Evolutionary conservation across 2,113 vertebrate species (phyloP), one percentile per base, ranked within the genome.

Genomic region (Campylorhamphus procurvoides): DNA sequence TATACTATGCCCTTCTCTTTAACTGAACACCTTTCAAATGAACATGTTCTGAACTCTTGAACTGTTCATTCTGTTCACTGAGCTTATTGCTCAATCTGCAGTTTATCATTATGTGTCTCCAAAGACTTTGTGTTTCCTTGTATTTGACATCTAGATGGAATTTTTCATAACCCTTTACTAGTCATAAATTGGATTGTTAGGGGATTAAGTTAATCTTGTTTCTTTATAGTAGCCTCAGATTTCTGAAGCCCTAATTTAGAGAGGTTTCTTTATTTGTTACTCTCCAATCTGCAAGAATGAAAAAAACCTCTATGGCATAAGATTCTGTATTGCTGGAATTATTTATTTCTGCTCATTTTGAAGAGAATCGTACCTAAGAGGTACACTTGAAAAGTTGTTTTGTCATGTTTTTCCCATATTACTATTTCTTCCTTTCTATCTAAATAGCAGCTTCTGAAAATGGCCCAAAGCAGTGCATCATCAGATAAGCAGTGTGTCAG

Each of bases 21-120:
- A 97, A 96, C 97, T 75, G 97, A 98, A 93, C 97, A 97, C 98
- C 98, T 98, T 97, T 97, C 96, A 91, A 94, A 95, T 75, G 76
- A 97, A 92, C 97, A 74, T n/a, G 95, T 84, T 96, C 96, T 98
- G 98, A 98, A 98, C 98, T 98, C 98, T 97, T 98, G 98, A 98
- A 98, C 98, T 76, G 90, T 91, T 96, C 96, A 92, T 96, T 98
- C 97, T 94, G 92, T 96, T 96, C 97, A 50, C 95, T 27, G 78
- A 79, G 96, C 96, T 95, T 94, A 96, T 93, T 93, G 97, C 97
- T 85, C 97, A 82, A 93, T 97, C 97, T 95, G 93, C 96, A 97
- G 96, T 98, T 98, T 96, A 98, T 98, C 98, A 98, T 90, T 83
- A 94, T 84, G 84, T 96, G 95, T 97, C 98, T 98, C 97, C 92